Evolutionary conservation across 2,797 vertebrate genomes (phyloP), one percentile per base, ranked within the genome.

Genomic region (Bovichtus diacanthus): DNA sequence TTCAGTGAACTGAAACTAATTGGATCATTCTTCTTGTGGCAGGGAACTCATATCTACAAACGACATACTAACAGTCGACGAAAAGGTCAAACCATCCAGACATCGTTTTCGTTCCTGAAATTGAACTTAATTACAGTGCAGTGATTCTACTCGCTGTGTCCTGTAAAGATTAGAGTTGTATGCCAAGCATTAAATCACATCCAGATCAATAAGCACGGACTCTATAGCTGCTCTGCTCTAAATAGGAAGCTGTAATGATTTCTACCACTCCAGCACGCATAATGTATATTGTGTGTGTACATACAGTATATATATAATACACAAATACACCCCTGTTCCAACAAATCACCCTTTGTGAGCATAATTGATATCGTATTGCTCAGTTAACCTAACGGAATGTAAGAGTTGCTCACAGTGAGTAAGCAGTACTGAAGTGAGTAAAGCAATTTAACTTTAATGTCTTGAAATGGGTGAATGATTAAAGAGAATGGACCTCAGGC

Each of bases 121-220:
- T 68, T 63, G 34, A 77, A 81, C 70, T 76, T 81, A 81, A 84
- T 87, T 81, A 78, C 66, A 44, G 72, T 43, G 55, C 70, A 65
- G 61, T 74, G 84, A 83, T 75, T 84, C 49, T 74, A 36, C 60
- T 46, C 10, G 13, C 51, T 50, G 43, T 65, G 25, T 86, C 70
- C 58, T 54, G 63, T 86, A 85, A 67, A 81, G 81, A 85, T 86
- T 72, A 74, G 58, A 81, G 70, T 70, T 70, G 78, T 80, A 66
- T 66, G 76, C 76, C 70, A 75, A 87, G 74, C 74, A 86, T 90
- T 85, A 87, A 90, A 88, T 90, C 84, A 80, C 78, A 87, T 65
- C 50, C 74, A 80, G 79, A 91, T 92, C 90, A 88, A 91, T 91
- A 90, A 75, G 51, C 72, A 81, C 49, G 59, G 81, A 60, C 65